These are phyloP conservation scores for Brachyistius frenatus DNA, from an alignment of 2,113 vertebrate genomes.

Conservation along the genomic window DNA sequence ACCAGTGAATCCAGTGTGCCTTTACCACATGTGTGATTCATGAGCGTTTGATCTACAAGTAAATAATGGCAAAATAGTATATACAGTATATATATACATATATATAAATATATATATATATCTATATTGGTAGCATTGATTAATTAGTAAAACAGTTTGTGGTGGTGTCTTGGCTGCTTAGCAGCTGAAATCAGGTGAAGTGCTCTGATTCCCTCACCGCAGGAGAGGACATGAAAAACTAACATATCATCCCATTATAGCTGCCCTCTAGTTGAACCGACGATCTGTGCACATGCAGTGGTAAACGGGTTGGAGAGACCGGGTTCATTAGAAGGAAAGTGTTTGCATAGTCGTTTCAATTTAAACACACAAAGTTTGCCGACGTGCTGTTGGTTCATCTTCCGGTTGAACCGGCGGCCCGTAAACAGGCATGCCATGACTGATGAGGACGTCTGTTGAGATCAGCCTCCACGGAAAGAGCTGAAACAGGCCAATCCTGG, in stretches of 20 bases:
- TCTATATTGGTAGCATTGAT: constrained; percentile 28
- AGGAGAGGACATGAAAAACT: constrained; percentile 5
- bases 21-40: constrained; percentile 63
- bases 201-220: constrained; percentile 19
- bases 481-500: constrained; percentile 63
- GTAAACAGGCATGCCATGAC: constrained; percentile 56
- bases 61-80: no score
- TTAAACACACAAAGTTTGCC: constrained; percentile 29
- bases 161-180: constrained; percentile 15
- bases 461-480: constrained; percentile 30
- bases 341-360: constrained; percentile 26
- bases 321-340: constrained; percentile 5
- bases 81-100: no score
- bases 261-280: constrained; percentile 50
- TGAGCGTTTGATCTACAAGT: constrained; percentile 54
- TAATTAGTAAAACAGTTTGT: constrained; percentile 24
- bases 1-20: constrained; percentile 31
- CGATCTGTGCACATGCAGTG: constrained; percentile 4
- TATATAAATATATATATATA: background rate
- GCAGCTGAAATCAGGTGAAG: constrained; percentile 2
- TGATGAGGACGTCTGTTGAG: constrained; percentile 57
- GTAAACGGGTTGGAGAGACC: constrained; percentile 21
- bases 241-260: constrained; percentile 9
- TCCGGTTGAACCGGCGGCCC: constrained; percentile 42
- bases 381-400: constrained; percentile 27